Percentiles rank a stretch among this genome's conserved stretches.
Conservation (phyloP, 2,797 vertebrate species). For the Dryobates pubescens region DNA sequence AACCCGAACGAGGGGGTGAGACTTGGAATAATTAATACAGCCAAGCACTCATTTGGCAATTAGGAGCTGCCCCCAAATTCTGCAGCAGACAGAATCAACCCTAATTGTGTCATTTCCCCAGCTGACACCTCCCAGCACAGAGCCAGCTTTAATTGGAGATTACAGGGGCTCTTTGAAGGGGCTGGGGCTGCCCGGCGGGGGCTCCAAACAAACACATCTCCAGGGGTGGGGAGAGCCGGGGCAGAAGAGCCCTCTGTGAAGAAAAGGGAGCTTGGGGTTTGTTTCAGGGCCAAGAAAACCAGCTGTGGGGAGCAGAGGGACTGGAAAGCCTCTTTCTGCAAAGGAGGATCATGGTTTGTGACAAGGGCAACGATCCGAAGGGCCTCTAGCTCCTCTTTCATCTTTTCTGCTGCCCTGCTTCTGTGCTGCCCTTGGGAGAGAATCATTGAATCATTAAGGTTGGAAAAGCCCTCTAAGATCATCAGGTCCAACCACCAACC, state of each 20-base stretch:
- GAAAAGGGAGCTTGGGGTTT: constrained; percentile 75
- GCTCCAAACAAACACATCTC: constrained; percentile 68
- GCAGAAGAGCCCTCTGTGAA: constrained; percentile 53
- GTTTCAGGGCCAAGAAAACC: constrained; percentile 82
- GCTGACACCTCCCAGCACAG: constrained; percentile 78
- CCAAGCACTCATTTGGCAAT: constrained; percentile 67
- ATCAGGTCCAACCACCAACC: too few species aligned
- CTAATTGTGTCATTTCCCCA: constrained; percentile 82
- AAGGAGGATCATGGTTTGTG: constrained; percentile 66
- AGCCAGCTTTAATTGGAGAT: constrained; percentile 82
- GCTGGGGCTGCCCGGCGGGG: constrained; percentile 49
- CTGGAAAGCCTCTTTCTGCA: constrained; percentile 46
- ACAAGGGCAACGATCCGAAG: not conserved
- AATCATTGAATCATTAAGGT: not conserved
- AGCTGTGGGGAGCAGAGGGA: constrained; percentile 75
- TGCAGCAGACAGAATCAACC: constrained; percentile 71
- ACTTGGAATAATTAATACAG: constrained; percentile 71
- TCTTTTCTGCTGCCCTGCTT: not conserved
- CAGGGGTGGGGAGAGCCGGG: constrained; percentile 47
- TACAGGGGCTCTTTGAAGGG: constrained; percentile 81
- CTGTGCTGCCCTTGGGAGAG: not conserved
- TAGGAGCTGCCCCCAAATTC: constrained; percentile 64
- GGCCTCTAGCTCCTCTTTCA: not conserved
- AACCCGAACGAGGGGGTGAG: not conserved
- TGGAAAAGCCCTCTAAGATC: too few species aligned